Conservation (phyloP, 2,797 vertebrate species). For the Neosilurus hyrtlii region DNA sequence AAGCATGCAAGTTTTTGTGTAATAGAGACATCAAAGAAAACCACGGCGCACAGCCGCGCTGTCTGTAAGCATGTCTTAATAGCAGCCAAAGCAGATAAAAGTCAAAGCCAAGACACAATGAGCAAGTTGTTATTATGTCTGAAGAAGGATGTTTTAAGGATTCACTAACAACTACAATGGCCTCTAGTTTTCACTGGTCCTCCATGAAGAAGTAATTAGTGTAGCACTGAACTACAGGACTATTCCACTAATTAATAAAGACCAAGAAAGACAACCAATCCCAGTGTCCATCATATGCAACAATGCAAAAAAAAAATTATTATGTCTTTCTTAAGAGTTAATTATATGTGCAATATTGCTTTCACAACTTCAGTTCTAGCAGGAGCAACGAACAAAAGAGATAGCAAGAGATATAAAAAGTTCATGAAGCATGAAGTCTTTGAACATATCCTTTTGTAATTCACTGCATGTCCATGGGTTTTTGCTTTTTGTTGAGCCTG, state of each 20-base stretch:
- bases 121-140: constrained; percentile 40
- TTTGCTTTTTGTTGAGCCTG: constrained; percentile 6
- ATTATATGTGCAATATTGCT: constrained; percentile 41
- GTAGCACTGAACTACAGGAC: constrained; percentile 42
- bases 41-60: constrained; percentile 46
- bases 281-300: constrained; percentile 8
- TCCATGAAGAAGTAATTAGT: constrained; percentile 16
- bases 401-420: constrained; percentile 9
- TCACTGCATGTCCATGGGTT: background rate
- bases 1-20: constrained; percentile 72
- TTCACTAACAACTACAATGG: constrained; percentile 46
- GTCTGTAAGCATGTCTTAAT: constrained; percentile 48
- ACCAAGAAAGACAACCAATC: constrained; percentile 14
- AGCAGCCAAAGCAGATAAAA: constrained; percentile 57
- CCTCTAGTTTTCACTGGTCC: constrained; percentile 41
- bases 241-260: constrained; percentile 37
- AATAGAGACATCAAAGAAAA: constrained; percentile 65
- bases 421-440: background rate
- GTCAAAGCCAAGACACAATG: constrained; percentile 54
- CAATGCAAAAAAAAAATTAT: background rate
- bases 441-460: background rate
- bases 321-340: constrained; percentile 10
- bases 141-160: constrained; percentile 31
- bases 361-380: constrained; percentile 28
- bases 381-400: background rate